phyloP scores from a whole-genome alignment of 2,797 vertebrate genomes.

The Coregonus sp. region DNA sequence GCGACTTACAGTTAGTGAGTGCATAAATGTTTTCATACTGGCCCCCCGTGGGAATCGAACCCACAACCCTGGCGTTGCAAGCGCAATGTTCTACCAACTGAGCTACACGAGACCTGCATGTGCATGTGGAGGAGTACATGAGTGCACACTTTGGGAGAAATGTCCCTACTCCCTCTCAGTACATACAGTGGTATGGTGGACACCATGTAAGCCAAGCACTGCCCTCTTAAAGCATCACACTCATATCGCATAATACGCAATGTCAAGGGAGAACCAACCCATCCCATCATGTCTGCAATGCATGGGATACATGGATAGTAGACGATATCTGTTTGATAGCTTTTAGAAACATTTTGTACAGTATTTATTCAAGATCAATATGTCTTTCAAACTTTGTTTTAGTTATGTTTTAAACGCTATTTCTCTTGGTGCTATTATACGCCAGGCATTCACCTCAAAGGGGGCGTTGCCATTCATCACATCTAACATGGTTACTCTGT shows the following conservation, averaged over 20 bases:
- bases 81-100: too few relatives aligned
- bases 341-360: conserved; percentile 2
- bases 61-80: too few relatives aligned
- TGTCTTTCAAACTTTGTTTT: conserved; percentile 7
- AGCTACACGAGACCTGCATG: too few relatives aligned
- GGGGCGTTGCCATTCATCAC: background rate
- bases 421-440: conserved; percentile 49
- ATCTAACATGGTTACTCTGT: background rate
- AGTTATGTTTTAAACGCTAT: conserved; percentile 12
- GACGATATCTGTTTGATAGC: background rate
- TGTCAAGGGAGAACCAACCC: background rate
- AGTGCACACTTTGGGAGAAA: background rate
- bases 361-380: conserved; percentile 3
- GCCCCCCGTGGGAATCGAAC: too few relatives aligned
- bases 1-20: too few relatives aligned
- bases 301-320: background rate
- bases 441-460: conserved; percentile 6
- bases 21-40: too few relatives aligned
- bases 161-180: background rate
- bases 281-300: background rate
- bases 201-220: conserved; percentile 8
- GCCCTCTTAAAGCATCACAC: conserved; percentile 21
- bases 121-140: background rate
- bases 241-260: conserved; percentile 31
- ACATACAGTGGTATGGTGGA: background rate